These are phyloP conservation scores for Alouatta palliata DNA, from an alignment of 2,113 vertebrate species.

Conservation along the genomic window DNA sequence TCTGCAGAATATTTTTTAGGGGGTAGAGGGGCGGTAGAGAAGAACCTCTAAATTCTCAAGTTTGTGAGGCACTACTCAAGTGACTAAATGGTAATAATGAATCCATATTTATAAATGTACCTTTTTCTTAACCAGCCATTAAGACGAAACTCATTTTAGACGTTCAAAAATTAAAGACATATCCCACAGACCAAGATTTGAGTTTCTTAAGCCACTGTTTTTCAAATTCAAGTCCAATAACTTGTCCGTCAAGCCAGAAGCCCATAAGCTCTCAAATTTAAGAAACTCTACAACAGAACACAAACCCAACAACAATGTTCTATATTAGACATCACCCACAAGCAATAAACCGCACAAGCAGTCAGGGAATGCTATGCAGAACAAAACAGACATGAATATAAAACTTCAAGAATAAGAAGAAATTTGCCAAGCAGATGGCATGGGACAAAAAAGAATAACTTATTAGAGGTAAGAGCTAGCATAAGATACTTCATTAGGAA, in stretches of 20 bases:
- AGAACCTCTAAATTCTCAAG: not conserved
- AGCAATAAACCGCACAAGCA: not conserved
- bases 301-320: not conserved
- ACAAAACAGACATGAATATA: not conserved
- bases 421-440: not conserved
- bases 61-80: not conserved
- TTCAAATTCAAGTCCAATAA: not conserved
- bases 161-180: not conserved
- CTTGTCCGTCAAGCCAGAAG: not conserved
- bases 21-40: too few relatives aligned
- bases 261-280: not conserved
- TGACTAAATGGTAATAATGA: not conserved
- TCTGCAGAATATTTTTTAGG: not conserved
- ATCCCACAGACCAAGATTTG: not conserved
- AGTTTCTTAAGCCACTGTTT: slow-evolving; percentile 20
- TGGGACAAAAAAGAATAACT: not conserved
- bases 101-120: not conserved
- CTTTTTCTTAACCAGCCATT: not conserved
- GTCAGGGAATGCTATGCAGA: not conserved
- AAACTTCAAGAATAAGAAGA: not conserved
- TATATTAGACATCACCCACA: not conserved
- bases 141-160: not conserved
- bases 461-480: not conserved
- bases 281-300: not conserved
- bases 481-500: slow-evolving; percentile 21